These are phyloP conservation scores for Mirza zaza DNA, from an alignment of 2,113 vertebrate species.

Conservation along the genomic window DNA sequence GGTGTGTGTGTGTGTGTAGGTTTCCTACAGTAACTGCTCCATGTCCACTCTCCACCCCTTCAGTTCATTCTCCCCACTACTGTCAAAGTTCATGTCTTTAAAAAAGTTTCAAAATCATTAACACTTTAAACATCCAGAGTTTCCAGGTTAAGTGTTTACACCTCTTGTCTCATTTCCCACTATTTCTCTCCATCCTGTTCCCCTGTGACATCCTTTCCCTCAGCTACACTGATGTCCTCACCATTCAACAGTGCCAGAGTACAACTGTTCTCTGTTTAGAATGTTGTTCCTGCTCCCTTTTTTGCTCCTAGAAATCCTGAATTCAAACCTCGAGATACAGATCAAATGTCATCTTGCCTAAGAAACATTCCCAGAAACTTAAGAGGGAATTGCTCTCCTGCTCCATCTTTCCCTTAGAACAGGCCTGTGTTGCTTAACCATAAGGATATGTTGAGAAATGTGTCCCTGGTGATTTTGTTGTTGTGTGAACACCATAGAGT, in stretches of 20 bases:
- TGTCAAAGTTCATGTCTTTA: too few relatives aligned
- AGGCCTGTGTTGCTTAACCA: neutral
- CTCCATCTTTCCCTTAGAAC: neutral
- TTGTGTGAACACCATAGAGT: neutral
- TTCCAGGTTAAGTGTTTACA: neutral
- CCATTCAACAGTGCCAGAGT: neutral
- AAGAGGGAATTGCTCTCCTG: neutral
- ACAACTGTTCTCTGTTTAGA: neutral
- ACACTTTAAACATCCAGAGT: neutral
- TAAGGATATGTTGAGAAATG: neutral
- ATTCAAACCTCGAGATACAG: neutral
- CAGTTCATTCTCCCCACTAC: neutral
- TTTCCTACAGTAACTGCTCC: neutral
- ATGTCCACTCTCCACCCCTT: neutral
- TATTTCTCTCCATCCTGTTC: neutral
- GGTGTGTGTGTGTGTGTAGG: too few relatives aligned
- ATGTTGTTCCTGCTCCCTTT: neutral
- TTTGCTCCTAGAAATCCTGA: neutral
- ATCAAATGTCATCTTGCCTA: neutral
- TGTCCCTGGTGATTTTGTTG: neutral
- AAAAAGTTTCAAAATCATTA: neutral
- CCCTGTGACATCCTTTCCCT: neutral
- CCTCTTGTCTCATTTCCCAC: neutral
- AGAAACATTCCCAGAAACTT: neutral
- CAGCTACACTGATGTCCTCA: accelerated